A percentile compares a stretch with the other conserved stretches of the same genome.
Conservation (phyloP, 2,888 invertebrate genomes). For the Macaria liturata region DNA sequence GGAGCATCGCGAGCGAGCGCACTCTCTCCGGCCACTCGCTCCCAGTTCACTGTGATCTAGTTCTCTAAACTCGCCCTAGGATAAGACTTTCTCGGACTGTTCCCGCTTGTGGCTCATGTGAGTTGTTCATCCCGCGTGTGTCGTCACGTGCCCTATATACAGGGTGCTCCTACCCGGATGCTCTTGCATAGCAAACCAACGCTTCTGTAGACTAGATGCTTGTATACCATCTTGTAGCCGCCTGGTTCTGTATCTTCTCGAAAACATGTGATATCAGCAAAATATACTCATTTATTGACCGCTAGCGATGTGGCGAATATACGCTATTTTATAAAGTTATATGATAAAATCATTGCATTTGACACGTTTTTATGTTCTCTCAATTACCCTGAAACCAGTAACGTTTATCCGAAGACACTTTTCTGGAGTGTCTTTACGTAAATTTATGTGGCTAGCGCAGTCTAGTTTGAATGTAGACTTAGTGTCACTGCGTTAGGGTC, state of each 20-base stretch:
- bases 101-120: slow-evolving; percentile 75
- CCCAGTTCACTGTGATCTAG: slow-evolving; percentile 64
- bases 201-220: slow-evolving; percentile 52
- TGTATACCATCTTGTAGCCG: slow-evolving; percentile 40
- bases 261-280: slow-evolving; percentile 5
- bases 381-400: slow-evolving; percentile 44
- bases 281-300: slow-evolving; percentile 42
- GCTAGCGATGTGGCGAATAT: slow-evolving; percentile 53
- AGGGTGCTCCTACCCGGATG: slow-evolving; percentile 65
- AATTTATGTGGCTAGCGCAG: slow-evolving; percentile 51
- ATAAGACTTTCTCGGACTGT: slow-evolving; percentile 66
- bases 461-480: slow-evolving; percentile 48
- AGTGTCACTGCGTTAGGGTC: slow-evolving; percentile 52
- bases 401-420: slow-evolving; percentile 40
- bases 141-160: slow-evolving; percentile 76
- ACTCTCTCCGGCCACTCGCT: slow-evolving; percentile 42
- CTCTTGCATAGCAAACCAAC: slow-evolving; percentile 60
- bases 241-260: slow-evolving; percentile 38
- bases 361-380: slow-evolving; percentile 41
- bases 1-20: slow-evolving; percentile 62
- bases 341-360: slow-evolving; percentile 40
- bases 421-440: slow-evolving; percentile 48
- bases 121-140: slow-evolving; percentile 66
- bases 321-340: slow-evolving; percentile 37
- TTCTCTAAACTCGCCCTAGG: slow-evolving; percentile 43